These are phyloP conservation scores for Phrynocephalus forsythii DNA, from an alignment of 2,797 vertebrate species.

Conservation along the genomic window DNA sequence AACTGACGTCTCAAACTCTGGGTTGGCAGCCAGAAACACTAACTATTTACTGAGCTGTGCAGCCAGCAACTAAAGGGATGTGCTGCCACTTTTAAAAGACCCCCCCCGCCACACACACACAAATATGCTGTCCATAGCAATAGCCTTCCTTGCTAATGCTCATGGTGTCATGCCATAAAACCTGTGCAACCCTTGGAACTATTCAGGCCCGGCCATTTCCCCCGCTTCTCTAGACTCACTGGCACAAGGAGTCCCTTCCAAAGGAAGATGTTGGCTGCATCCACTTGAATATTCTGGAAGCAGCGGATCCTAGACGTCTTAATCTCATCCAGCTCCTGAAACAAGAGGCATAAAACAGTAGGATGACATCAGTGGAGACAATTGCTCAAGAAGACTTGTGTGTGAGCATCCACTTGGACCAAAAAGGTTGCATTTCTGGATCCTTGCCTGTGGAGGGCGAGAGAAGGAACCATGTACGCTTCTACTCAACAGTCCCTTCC, in stretches of 20 bases:
- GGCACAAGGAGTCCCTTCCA: constrained; percentile 71
- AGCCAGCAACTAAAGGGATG: too few species aligned
- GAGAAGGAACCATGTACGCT: too few species aligned
- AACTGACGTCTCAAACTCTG: too few species aligned
- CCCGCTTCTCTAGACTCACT: constrained; percentile 54
- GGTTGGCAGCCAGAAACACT: too few species aligned
- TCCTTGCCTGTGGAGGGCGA: too few species aligned
- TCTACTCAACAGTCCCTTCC: not conserved
- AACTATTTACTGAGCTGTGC: too few species aligned
- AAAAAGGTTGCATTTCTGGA: too few species aligned
- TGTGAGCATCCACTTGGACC: too few species aligned
- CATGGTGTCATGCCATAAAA: too few species aligned
- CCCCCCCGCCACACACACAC: too few species aligned
- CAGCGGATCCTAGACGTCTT: constrained; percentile 35
- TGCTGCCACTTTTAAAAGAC: not conserved
- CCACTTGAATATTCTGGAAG: constrained; percentile 45
- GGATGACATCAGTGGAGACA: not conserved
- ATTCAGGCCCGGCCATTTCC: not conserved
- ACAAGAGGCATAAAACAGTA: not conserved
- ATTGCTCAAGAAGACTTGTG: not conserved
- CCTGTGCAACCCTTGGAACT: not conserved
- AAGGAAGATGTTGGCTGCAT: constrained; percentile 45
- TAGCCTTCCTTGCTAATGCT: not conserved
- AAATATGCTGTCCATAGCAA: not conserved
- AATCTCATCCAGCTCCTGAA: constrained; percentile 68